phyloP scores from a whole-genome alignment of 2,113 vertebrate species.

The Pteruthius melanotis region DNA sequence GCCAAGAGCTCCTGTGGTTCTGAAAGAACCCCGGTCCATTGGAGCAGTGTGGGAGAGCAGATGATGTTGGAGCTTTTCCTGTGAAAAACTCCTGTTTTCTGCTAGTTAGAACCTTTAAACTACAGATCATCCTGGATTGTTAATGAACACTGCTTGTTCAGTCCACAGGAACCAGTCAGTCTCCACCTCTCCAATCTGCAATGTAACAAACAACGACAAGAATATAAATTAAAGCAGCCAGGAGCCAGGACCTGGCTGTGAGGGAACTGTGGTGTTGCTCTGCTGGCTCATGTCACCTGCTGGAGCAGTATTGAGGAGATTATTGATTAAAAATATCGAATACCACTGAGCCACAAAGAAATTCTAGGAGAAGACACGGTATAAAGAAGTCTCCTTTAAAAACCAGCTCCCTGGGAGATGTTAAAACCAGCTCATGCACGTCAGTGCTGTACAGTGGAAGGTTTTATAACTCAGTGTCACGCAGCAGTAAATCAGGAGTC shows the following conservation, averaged over 20 bases:
- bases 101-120: background rate
- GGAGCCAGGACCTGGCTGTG: background rate
- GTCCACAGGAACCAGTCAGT: background rate
- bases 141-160: background rate
- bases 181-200: background rate
- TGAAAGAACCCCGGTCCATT: background rate
- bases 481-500: background rate
- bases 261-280: background rate
- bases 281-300: background rate
- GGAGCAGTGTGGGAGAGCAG: background rate
- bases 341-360: background rate
- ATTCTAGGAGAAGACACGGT: background rate
- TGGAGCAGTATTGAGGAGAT: background rate
- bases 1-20: background rate
- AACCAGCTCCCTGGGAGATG: background rate
- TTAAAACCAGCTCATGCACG: background rate
- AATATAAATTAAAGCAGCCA: background rate
- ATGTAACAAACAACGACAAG: background rate
- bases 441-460: background rate
- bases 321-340: slow-evolving; percentile 33
- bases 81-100: background rate
- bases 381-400: background rate
- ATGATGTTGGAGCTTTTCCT: background rate
- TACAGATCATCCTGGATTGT: background rate
- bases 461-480: background rate